Evolutionary conservation across 2,888 invertebrate genomes (phyloP).

Genomic region (Idaea aversata): DNA sequence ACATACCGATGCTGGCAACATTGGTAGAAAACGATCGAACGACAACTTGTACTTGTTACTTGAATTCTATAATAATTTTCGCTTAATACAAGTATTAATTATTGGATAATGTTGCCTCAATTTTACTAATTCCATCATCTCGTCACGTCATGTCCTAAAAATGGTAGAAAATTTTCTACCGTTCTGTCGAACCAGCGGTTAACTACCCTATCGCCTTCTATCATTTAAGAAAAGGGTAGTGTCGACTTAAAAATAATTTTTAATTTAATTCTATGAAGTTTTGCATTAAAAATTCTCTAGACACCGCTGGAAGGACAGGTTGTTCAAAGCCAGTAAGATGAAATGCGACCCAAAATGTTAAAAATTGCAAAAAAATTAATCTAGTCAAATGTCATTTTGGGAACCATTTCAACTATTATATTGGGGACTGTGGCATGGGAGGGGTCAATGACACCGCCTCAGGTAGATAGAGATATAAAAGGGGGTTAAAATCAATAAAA

Average conservation of each 20-base stretch:
- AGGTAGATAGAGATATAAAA: background rate
- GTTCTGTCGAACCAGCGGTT: slow-evolving; percentile 19
- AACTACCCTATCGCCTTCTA: slow-evolving; percentile 23
- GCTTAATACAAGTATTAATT: slow-evolving; percentile 52
- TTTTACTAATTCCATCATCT: slow-evolving; percentile 33
- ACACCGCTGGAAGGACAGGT: slow-evolving; percentile 16
- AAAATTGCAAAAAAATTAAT: slow-evolving; percentile 26
- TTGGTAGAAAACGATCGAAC: slow-evolving; percentile 29
- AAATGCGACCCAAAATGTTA: slow-evolving; percentile 30
- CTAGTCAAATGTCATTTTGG: slow-evolving; percentile 28
- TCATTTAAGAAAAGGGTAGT: slow-evolving; percentile 24
- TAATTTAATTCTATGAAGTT: slow-evolving; percentile 25
- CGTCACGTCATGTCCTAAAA: slow-evolving; percentile 35
- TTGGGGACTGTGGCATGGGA: slow-evolving; percentile 29
- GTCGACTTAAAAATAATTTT: slow-evolving; percentile 26
- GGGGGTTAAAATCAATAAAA: background rate
- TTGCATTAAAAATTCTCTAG: slow-evolving; percentile 21
- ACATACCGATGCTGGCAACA: slow-evolving; percentile 37
- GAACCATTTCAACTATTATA: slow-evolving; percentile 28
- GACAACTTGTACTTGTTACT: slow-evolving; percentile 48
- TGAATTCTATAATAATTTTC: slow-evolving; percentile 55
- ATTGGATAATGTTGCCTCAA: slow-evolving; percentile 64
- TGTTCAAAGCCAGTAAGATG: slow-evolving; percentile 13
- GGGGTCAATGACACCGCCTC: slow-evolving; percentile 7
- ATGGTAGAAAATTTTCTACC: slow-evolving; percentile 21